Base-by-base conservation (phyloP, 2,888 invertebrate genomes). In the Electrophaes corylata region DNA sequence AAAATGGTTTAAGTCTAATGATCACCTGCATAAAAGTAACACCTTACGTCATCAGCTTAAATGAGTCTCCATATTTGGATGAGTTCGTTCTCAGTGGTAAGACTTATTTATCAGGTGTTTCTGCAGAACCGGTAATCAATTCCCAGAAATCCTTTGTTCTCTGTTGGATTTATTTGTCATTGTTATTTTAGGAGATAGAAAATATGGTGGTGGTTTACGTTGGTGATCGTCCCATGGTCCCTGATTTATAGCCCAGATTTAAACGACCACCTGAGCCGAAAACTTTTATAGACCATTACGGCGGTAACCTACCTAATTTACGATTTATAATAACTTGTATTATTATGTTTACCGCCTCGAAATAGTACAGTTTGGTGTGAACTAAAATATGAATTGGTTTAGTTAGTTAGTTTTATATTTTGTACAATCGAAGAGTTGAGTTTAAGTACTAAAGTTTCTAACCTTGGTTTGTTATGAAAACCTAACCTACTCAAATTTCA, bases 261-360 rank as follows among this genome's bases (percentile, higher is more conserved):
- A 75, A 72, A 65, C 65, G 44, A 62, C 73, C 77, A 80, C 77
- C 78, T 78, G 78, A 73, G 69, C 72, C 73, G 69, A 71, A 64
- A 72, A 68, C 67, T 75, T 79, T 79, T 78, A 76, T 73, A 67
- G 66, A 66, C 72, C 68, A 76, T 76, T 72, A 74, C 58, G 57
- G 43, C 58, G 58, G 64, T 68, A 72, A 59, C 64, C 63, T 68
- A 66, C 63, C 62, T 45, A 70, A 69, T 69, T 72, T 68, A 70
- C 53, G 62, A 50, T 66, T 67, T 63, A 49, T 66, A 65, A 62
- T 66, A 68, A 70, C 58, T 47, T 50, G 47, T 58, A 40, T 61
- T 56, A 41, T 64, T 49, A 54, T 46, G 14, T 47, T 62, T 64
- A 56, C 49, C 39, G 39, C 51, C 33, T 40, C 20, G 53, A 8